phyloP scores from a whole-genome alignment of 2,113 vertebrate species.

The Serinus canaria region DNA sequence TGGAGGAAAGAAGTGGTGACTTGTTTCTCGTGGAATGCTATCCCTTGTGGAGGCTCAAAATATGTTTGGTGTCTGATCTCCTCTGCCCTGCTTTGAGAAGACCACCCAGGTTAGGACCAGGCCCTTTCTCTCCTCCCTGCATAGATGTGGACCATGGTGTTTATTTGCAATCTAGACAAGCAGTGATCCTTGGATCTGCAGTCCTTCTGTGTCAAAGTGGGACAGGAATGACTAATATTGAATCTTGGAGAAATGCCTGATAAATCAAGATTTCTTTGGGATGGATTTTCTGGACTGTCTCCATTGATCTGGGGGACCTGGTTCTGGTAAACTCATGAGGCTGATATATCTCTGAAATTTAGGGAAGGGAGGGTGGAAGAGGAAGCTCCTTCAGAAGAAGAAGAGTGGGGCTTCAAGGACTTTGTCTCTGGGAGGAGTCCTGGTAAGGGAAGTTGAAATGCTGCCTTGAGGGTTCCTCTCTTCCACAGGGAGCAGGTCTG shows the following conservation, averaged over 20 bases:
- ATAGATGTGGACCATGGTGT: not conserved
- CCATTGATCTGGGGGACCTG: not conserved
- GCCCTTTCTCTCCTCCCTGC: not conserved
- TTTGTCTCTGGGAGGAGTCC: not conserved
- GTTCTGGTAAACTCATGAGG: not conserved
- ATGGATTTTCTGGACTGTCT: not conserved
- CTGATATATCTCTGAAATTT: not conserved
- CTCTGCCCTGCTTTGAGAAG: not conserved
- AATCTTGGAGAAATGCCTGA: not conserved
- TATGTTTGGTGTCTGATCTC: not conserved
- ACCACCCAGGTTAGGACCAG: not conserved
- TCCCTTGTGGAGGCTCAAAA: not conserved
- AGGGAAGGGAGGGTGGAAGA: not conserved
- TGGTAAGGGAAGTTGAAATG: not conserved
- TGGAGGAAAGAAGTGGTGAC: not conserved
- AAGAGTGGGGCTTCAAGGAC: not conserved
- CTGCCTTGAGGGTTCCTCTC: not conserved
- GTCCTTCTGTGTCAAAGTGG: not conserved
- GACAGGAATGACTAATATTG: accelerated
- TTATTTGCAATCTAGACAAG: not conserved
- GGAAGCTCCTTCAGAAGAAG: not conserved
- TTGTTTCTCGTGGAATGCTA: not conserved
- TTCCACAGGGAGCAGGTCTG: not conserved
- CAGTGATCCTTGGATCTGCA: not conserved
- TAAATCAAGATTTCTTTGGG: not conserved